Evolutionary conservation across 2,888 invertebrate genomes (phyloP), one percentile per base, ranked within the genome.

Genomic region (Diaprepes abbreviatus): DNA sequence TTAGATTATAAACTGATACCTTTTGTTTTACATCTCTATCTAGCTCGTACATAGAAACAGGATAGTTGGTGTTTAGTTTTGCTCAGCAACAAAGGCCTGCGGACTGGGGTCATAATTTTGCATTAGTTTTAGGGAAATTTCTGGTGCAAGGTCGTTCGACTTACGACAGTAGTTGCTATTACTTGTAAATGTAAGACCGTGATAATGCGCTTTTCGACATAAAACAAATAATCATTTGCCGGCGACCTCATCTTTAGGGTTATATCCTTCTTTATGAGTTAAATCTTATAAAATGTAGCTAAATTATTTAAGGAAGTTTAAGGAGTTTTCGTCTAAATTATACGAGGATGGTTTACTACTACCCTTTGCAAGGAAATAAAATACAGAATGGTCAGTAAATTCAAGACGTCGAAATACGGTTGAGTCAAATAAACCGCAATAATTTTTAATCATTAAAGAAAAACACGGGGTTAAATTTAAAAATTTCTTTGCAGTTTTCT

Each of bases 51-150:
- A 14, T 9, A 17, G 52, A 35, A 64, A n/a, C 12, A 43, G 48
- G 50, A 54, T 12, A 28, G 43, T 7, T 7, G 43, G n/a, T 40
- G 28, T 52, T 54, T 36, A 67, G 62, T 54, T 67, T 62, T 62
- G 48, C 52, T 59, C 54, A 58, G 38, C 52, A 17, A 9, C 40
- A 40, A 36, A 69, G 12, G 40, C 48, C 33, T 17, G 12, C 19
- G 60, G 35, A 48, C 35, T n/a, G 2, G 6, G 55, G 71, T 74
- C 74, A 75, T 78, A 77, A 77, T 74, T 79, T 74, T 73, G 78
- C 75, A 76, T 79, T 76, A 78, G 77, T 75, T 78, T 78, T 75
- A 73, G 71, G 68, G 74, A 74, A 77, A 76, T 74, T 70, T 74
- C 54, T 52, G 73, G 45, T 57, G 75, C 74, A 76, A 76, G 74